These are phyloP conservation scores for Cybosia mesomella DNA, from an alignment of 2,888 invertebrate species.

Conservation along the genomic window DNA sequence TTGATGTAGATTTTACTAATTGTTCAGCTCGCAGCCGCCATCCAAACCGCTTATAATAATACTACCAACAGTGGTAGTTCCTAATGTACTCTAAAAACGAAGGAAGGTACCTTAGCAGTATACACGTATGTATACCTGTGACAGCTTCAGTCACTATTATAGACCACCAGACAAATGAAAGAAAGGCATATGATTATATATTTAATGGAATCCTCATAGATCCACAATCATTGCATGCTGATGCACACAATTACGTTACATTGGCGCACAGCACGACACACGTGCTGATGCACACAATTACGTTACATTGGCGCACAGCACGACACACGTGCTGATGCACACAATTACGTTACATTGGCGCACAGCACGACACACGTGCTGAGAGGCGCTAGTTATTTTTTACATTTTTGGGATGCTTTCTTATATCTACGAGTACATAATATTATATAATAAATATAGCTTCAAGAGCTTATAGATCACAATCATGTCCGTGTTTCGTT, in stretches of 20 bases:
- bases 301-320: background rate
- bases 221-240: background rate
- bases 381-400: conserved; percentile 7
- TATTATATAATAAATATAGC: conserved; percentile 5
- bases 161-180: background rate
- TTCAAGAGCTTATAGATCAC: background rate
- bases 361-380: background rate
- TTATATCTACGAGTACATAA: conserved; percentile 7
- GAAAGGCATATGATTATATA: background rate
- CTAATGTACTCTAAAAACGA: no score
- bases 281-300: background rate
- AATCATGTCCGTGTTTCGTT: conserved; percentile 1
- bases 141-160: no score
- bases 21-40: no score
- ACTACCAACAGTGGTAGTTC: no score
- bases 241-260: background rate
- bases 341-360: background rate
- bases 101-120: no score
- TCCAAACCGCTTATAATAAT: no score
- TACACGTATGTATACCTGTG: no score
- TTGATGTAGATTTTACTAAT: no score
- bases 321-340: background rate
- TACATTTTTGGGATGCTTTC: conserved; percentile 16
- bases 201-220: background rate
- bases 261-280: background rate